Base-by-base conservation (phyloP, 2,113 vertebrate genomes). In the Synchiropus splendidus region DNA sequence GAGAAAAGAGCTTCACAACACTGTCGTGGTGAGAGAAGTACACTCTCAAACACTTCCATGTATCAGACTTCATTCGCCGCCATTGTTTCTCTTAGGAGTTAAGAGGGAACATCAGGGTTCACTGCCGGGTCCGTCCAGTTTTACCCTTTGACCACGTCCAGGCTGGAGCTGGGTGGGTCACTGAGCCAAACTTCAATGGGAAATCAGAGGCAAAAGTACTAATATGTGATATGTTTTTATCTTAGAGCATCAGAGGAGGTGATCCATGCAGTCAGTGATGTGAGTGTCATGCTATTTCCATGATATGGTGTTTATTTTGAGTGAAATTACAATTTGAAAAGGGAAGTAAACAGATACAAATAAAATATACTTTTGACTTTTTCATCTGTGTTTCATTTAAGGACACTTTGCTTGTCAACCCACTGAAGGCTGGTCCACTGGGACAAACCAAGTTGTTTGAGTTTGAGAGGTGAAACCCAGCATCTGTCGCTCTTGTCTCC, bases 91-190 rank as follows among this genome's bases (percentile, higher is more conserved):
- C 45, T n/a, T n/a, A 86, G 83, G 85, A 84, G 71, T 31, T 85
- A 31, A 71, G 83, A 54, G 83, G 83, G 9, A 83, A 86, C 67
- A 83, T 86, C 45, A 60, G 78, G 35, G 85, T 86, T 45, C 82
- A 86, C 63, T 85, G 85, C 54, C 72, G 83, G 18, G 61, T 85
- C 36, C 75, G 82, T 32, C 81, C 81, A 1, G 33, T 83, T 50
- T 61, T 86, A 1, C 65, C 58, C 1, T 78, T 85, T 18, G 80
- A 86, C 54, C 45, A 62, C 9, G 34, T 53, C 14, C 70, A 42
- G 30, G 42, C 54, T 18, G 43, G 42, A 42, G 60, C 60, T 17
- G 58, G 48, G 83, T 86, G 12, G 6, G 73, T 51, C 37, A 14
- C 14, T 2, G 12, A 10, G 31, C 2, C 16, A 8, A n/a, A n/a